phyloP scores from a whole-genome alignment of 35 echinoderm and acorn worm species.

The Lytechinus pictus region DNA sequence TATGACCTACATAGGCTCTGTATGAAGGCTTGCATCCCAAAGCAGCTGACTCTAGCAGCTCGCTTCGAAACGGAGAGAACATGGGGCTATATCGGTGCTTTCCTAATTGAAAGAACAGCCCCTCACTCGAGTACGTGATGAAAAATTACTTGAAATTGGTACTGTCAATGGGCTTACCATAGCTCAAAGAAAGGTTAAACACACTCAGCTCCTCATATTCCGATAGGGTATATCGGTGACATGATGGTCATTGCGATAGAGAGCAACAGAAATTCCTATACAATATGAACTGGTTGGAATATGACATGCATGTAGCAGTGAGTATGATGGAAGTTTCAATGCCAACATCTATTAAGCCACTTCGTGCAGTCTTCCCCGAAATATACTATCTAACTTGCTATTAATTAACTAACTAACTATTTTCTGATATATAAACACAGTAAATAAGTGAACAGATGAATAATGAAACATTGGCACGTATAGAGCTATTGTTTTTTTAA shows the following conservation, averaged over 20 bases:
- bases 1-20: too few species aligned
- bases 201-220: background rate
- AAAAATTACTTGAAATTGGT: conserved; percentile 1
- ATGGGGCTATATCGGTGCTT: background rate
- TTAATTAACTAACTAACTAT: too few species aligned
- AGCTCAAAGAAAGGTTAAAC: background rate
- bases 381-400: too few species aligned
- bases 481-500: too few species aligned
- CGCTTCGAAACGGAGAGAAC: background rate
- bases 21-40: too few species aligned
- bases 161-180: background rate
- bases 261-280: background rate
- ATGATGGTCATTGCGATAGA: background rate
- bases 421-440: too few species aligned
- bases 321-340: too few species aligned
- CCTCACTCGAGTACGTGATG: background rate
- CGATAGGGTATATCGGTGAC: background rate
- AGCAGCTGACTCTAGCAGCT: background rate
- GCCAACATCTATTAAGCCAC: too few species aligned
- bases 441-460: too few species aligned
- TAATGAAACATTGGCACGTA: too few species aligned
- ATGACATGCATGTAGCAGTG: too few species aligned
- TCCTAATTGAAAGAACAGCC: background rate
- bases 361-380: too few species aligned
- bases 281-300: background rate